Base-by-base conservation (phyloP, 2,888 invertebrate species). In the Zaprionus bogoriensis region DNA sequence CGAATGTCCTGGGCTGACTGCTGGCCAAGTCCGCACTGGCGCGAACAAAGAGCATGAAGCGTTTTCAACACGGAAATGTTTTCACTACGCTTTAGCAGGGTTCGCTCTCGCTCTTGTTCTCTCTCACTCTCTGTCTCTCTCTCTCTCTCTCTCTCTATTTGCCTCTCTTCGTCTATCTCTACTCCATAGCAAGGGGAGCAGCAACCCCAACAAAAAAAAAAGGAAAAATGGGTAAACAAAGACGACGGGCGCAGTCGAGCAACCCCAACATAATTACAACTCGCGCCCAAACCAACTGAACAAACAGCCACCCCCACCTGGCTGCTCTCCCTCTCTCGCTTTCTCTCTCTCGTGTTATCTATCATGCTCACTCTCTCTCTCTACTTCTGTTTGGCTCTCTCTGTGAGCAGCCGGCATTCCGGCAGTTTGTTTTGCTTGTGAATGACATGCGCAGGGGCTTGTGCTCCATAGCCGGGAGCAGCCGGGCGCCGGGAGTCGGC, bases 1-100 rank as follows among this genome's bases (percentile, higher is more conserved):
- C 86, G 89, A 89, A 89, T 89, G 89, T 69, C 85, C 78, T 74
- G 71, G 64, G 53, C 66, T 58, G 69, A 60, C 72, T 71, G 71
- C 62, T 54, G 58, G 51, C 75, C 30, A 53, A 57, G 62, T 48
- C 54, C 58, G 70, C 59, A 59, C 59, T 62, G 59, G 42, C 42
- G 14, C 23, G 22, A 44, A 59, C 69, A 67, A 74, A 74, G 68
- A 74, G 77, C 52, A 38, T 48, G 28, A n/a, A 7, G 61, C 60
- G 42, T 65, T 77, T 70, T 73, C 77, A 83, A 80, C 80, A 80
- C 77, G 81, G 77, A 74, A 74, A 67, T 60, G 66, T 61, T 65
- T 74, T 74, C 42, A 69, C 65, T 60, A 60, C 58, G 62, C 65
- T 32, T 27, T 27, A 7, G 9, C 64, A 62, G n/a, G n/a, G n/a